Evolutionary conservation across 1,140 invertebrate species (phyloP).

Genomic region (Cyphomyrmex costatus): DNA sequence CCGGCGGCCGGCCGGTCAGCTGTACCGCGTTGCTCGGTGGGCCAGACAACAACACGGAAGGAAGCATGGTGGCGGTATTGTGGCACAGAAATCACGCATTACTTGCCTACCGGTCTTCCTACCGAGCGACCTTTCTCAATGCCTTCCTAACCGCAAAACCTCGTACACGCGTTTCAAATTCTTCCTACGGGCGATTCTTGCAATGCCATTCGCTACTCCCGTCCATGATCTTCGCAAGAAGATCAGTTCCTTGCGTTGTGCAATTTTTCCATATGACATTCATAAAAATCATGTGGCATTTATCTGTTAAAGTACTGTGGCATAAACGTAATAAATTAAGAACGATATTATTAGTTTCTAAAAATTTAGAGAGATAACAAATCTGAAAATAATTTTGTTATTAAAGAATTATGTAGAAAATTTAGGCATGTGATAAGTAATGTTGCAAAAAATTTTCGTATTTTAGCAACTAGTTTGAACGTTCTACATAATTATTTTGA

Average conservation of each 20-base stretch:
- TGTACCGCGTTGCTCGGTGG: background rate
- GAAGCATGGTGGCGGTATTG: constrained; percentile 22
- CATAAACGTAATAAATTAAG: too few relatives aligned
- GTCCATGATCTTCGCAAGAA: background rate
- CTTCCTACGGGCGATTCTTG: background rate
- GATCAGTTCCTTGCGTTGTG: background rate
- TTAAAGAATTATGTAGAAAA: too few relatives aligned
- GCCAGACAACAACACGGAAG: constrained; percentile 28
- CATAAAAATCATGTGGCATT: background rate
- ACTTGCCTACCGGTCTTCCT: background rate
- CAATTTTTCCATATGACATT: constrained; percentile 36
- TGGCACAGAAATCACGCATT: constrained; percentile 41
- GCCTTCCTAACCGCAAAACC: background rate
- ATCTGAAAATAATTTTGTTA: too few relatives aligned
- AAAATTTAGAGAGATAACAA: too few relatives aligned
- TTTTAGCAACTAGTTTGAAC: too few relatives aligned
- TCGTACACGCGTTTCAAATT: constrained; percentile 34
- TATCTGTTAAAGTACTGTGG: background rate
- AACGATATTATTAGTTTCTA: too few relatives aligned
- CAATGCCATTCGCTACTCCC: background rate
- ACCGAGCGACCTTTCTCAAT: constrained; percentile 8
- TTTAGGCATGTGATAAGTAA: too few relatives aligned
- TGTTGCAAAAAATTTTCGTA: too few relatives aligned
- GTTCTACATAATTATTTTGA: too few relatives aligned
- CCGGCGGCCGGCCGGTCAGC: background rate